These are phyloP conservation scores for Liolophura sinensis DNA, from an alignment of 1,140 invertebrate genomes.

Conservation along the genomic window DNA sequence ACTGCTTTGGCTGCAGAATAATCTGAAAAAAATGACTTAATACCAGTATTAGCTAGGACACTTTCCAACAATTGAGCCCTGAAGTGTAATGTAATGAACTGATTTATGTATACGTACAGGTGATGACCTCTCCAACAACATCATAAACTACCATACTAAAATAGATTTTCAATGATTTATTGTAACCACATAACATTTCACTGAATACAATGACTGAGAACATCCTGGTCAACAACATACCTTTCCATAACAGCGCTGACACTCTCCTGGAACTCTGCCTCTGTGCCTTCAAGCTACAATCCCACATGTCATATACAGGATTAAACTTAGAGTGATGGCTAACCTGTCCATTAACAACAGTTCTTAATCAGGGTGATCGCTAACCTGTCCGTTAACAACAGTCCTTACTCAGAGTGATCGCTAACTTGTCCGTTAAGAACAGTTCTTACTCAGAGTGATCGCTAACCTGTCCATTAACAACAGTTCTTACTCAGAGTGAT, in stretches of 20 bases:
- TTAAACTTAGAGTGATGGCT: no score
- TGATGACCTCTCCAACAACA: neutral
- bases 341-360: no score
- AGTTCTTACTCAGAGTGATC: no score
- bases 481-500: no score
- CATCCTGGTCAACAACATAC: conserved; percentile 54
- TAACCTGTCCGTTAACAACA: no score
- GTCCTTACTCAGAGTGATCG: no score
- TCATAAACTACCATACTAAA: neutral
- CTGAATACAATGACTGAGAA: neutral
- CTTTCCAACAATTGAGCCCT: neutral
- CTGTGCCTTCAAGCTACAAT: conserved; percentile 60
- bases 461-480: no score
- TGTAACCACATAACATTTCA: neutral
- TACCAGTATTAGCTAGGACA: no score
- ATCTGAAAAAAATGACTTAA: no score
- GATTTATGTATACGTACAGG: neutral
- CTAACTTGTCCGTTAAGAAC: no score
- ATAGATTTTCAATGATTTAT: neutral
- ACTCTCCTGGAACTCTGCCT: conserved; percentile 64
- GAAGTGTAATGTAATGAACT: neutral
- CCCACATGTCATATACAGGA: conserved; percentile 5
- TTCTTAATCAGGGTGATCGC: no score
- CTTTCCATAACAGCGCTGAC: conserved; percentile 66
- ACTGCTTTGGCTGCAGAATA: no score